Evolutionary conservation across 1,140 invertebrate genomes (phyloP).

Genomic region (Achatina immaculata): DNA sequence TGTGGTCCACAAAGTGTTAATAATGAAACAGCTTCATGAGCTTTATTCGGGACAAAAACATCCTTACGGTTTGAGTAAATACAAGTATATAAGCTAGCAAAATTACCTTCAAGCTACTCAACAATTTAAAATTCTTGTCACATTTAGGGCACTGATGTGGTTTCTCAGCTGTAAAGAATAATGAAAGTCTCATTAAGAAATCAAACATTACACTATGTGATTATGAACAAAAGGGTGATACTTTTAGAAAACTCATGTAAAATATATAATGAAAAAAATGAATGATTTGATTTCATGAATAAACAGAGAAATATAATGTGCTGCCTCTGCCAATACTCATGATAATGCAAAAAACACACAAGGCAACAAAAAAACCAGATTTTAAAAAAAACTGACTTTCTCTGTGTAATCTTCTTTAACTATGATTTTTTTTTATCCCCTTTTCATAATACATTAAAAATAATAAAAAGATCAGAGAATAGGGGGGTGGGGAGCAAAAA

Average conservation of each 20-base stretch:
- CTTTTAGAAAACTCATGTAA: too few relatives aligned
- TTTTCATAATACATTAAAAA: background rate
- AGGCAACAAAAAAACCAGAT: background rate
- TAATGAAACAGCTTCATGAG: too few relatives aligned
- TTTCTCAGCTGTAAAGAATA: conserved; percentile 15
- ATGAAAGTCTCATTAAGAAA: conserved; percentile 2
- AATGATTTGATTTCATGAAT: background rate
- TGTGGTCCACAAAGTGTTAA: too few relatives aligned
- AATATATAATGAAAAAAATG: too few relatives aligned
- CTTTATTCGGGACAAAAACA: too few relatives aligned
- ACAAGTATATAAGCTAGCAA: background rate
- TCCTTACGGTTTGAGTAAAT: too few relatives aligned
- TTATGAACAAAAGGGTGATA: too few relatives aligned
- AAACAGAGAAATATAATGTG: background rate
- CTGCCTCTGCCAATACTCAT: background rate
- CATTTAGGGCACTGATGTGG: conserved; percentile 20
- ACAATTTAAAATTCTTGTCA: conserved; percentile 27
- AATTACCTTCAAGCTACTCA: conserved; percentile 23
- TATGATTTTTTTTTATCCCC: background rate
- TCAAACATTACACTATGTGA: too few relatives aligned
- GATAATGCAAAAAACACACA: background rate
- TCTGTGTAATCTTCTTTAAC: background rate
- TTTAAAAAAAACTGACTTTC: background rate
- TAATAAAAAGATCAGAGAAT: background rate
- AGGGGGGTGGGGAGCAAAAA: background rate